Percentiles rank a stretch among this genome's conserved stretches.
Evolutionary conservation across 2,797 vertebrate genomes (phyloP).

Genomic region (Cottoperca gobio): DNA sequence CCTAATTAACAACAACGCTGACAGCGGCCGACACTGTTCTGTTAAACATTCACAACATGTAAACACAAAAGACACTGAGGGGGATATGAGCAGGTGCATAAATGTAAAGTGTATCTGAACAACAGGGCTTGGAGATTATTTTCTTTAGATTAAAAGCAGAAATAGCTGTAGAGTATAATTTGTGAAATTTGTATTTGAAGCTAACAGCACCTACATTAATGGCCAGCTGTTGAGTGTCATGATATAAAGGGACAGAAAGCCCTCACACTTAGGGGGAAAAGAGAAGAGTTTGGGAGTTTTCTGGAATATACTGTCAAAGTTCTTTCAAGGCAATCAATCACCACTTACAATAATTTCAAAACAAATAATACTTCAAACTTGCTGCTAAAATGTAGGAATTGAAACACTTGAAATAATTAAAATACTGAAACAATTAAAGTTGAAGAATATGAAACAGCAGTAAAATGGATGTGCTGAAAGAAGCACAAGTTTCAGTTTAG

Average conservation of each 20-base stretch:
- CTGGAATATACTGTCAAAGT: not conserved
- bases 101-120: not conserved
- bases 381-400: not conserved
- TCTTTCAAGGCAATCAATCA: not conserved
- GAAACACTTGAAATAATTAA: not conserved
- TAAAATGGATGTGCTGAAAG: too few species aligned
- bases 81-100: slow-evolving; percentile 10
- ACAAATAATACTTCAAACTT: not conserved
- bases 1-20: slow-evolving; percentile 51
- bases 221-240: not conserved
- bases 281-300: not conserved
- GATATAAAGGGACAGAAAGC: not conserved
- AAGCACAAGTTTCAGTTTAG: not conserved
- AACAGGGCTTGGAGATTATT: not conserved
- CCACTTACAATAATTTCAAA: not conserved
- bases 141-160: not conserved
- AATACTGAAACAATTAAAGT: not conserved
- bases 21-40: slow-evolving; percentile 35
- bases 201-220: not conserved
- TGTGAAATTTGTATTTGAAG: not conserved
- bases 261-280: not conserved
- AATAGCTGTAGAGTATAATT: not conserved
- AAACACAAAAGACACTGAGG: slow-evolving; percentile 27
- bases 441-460: too few species aligned
- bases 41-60: slow-evolving; percentile 56